These are phyloP conservation scores for Neocrepidodera transversa DNA, from an alignment of 2,888 invertebrate species.

Conservation along the genomic window DNA sequence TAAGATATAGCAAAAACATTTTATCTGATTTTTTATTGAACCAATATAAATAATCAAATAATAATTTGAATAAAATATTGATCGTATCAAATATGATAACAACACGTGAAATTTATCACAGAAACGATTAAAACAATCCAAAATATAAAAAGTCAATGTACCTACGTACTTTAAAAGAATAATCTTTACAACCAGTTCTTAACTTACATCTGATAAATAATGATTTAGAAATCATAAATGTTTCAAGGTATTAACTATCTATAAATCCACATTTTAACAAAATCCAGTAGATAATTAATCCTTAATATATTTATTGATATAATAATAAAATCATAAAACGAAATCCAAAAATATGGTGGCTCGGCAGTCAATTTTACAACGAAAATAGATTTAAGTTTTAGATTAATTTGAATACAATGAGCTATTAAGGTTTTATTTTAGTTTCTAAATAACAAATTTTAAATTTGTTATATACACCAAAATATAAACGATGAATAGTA, in stretches of 20 bases:
- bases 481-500: too few species aligned
- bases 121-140: background rate
- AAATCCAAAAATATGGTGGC: too few species aligned
- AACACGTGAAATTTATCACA: background rate
- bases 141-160: background rate
- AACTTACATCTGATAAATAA: slow-evolving; percentile 18
- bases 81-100: background rate
- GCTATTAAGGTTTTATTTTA: background rate
- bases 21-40: too few species aligned
- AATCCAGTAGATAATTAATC: slow-evolving; percentile 22
- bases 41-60: too few species aligned
- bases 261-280: slow-evolving; percentile 23
- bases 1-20: too few species aligned
- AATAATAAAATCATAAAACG: background rate
- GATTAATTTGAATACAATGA: slow-evolving; percentile 8
- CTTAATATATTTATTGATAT: slow-evolving; percentile 5
- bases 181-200: slow-evolving; percentile 14
- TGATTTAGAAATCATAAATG: slow-evolving; percentile 26
- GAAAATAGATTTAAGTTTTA: slow-evolving; percentile 2
- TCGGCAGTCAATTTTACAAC: too few species aligned
- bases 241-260: slow-evolving; percentile 18
- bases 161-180: background rate
- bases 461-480: too few species aligned
- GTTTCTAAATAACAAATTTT: background rate
- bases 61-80: too few species aligned